A percentile compares a stretch with the other conserved stretches of the same genome.
Conservation (phyloP, 1,140 invertebrate genomes). For the Atta colombica region DNA sequence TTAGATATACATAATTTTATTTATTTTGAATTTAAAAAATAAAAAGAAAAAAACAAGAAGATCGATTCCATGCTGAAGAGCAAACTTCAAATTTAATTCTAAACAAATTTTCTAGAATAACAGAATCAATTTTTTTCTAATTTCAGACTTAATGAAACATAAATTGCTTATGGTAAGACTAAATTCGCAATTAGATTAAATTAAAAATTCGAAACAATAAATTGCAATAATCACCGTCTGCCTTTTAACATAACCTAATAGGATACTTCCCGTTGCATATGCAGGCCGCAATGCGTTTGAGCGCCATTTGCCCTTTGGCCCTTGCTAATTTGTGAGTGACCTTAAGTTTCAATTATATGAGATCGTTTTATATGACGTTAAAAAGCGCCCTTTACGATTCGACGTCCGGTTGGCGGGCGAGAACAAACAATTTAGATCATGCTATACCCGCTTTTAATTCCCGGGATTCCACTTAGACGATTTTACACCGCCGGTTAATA, state of each 20-base stretch:
- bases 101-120: background rate
- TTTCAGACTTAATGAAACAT: background rate
- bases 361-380: constrained; percentile 34
- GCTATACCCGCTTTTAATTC: constrained; percentile 48
- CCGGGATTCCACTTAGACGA: constrained; percentile 48
- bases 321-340: constrained; percentile 32
- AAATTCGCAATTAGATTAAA: background rate
- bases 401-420: background rate
- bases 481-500: constrained; percentile 47
- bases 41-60: background rate
- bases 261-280: background rate
- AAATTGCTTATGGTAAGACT: background rate
- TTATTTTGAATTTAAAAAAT: background rate
- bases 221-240: background rate
- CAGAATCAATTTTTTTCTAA: background rate
- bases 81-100: background rate
- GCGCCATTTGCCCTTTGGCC: constrained; percentile 4
- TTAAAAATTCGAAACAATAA: background rate
- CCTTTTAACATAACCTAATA: background rate
- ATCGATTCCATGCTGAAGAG: background rate
- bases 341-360: constrained; percentile 52
- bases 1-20: no score
- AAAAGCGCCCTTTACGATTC: constrained; percentile 20
- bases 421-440: constrained; percentile 52
- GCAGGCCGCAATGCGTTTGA: constrained; percentile 1